Evolutionary conservation across 2,797 vertebrate genomes (phyloP).

Genomic region (Sebastes vulpes): DNA sequence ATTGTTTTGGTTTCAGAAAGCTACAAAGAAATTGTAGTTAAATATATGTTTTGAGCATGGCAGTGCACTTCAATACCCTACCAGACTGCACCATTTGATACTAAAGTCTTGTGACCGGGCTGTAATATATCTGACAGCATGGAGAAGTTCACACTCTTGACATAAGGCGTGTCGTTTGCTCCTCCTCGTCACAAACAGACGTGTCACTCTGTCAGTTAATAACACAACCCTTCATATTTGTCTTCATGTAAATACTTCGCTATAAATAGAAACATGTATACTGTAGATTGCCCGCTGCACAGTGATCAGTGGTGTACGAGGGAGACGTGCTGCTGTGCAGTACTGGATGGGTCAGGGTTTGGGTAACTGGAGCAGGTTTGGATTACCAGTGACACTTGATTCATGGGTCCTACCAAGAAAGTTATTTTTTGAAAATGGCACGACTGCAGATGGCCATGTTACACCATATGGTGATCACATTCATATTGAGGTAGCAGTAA

Average conservation of each 20-base stretch:
- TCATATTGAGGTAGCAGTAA: background rate
- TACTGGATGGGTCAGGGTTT: background rate
- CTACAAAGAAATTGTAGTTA: background rate
- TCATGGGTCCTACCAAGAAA: conserved; percentile 7
- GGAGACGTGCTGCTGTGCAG: conserved; percentile 35
- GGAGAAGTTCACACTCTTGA: background rate
- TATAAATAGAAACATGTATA: conserved; percentile 58
- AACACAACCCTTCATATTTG: background rate
- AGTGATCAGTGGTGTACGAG: conserved; percentile 27
- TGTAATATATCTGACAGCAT: background rate
- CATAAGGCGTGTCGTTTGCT: background rate
- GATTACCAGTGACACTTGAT: conserved; percentile 19
- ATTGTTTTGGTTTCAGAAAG: background rate
- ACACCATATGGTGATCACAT: background rate
- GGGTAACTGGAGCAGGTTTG: conserved; percentile 34
- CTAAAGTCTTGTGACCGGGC: background rate
- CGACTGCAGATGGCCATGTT: background rate
- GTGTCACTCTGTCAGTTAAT: background rate
- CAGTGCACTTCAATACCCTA: background rate
- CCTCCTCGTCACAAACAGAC: background rate
- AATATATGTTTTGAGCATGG: background rate
- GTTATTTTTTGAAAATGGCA: conserved; percentile 21
- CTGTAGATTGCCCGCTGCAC: conserved; percentile 5
- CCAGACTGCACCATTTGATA: background rate
- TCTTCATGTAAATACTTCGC: conserved; percentile 29